These are phyloP conservation scores for Xiphorhynchus erythropygius DNA, from an alignment of 2,797 vertebrate genomes.

Conservation along the genomic window DNA sequence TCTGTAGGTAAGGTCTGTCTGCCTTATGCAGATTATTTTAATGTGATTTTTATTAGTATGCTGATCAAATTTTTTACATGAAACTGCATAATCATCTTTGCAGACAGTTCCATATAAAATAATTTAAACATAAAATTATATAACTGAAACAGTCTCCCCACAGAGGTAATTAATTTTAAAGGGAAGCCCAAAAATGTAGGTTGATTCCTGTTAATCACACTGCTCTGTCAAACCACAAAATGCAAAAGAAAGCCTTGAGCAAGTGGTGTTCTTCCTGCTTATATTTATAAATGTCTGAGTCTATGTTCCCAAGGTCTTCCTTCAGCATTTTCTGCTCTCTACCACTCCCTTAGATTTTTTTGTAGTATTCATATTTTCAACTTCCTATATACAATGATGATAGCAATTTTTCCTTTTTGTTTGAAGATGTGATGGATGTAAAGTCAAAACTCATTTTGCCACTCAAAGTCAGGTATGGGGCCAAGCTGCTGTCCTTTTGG, in stretches of 20 bases:
- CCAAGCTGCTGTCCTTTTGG: background rate
- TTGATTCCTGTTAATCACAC: background rate
- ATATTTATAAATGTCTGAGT: background rate
- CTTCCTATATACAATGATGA: rapidly evolving
- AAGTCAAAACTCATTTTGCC: background rate
- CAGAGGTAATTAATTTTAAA: background rate
- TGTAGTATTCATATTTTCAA: background rate
- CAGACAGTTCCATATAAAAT: background rate
- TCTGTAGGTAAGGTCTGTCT: background rate
- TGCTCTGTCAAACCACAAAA: background rate
- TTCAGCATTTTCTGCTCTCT: background rate
- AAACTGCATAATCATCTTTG: background rate
- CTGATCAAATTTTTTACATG: background rate
- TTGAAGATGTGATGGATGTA: background rate
- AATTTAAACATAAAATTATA: background rate
- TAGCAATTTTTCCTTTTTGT: background rate
- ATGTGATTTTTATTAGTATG: background rate
- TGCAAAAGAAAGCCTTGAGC: background rate
- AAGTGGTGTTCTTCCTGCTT: background rate
- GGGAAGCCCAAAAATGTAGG: background rate
- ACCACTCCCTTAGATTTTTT: background rate
- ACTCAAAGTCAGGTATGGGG: too few species aligned
- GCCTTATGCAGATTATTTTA: background rate
- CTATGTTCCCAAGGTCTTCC: background rate
- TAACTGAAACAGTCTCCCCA: background rate